These are phyloP conservation scores for Drosophila repleta DNA, from an alignment of 1,140 invertebrate genomes.

Conservation along the genomic window DNA sequence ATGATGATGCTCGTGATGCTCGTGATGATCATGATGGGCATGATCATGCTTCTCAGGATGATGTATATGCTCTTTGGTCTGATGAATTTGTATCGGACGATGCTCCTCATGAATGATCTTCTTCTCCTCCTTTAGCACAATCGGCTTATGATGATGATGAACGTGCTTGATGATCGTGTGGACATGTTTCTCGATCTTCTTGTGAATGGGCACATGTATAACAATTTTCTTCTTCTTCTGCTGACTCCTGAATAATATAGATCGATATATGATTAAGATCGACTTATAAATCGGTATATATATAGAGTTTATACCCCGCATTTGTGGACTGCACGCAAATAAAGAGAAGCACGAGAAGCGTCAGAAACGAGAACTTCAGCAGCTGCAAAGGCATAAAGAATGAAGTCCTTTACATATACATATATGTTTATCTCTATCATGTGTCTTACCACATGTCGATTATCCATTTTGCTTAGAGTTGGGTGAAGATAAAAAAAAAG, in stretches of 20 bases:
- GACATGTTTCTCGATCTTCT: constrained; percentile 81
- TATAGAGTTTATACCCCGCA: constrained; percentile 54
- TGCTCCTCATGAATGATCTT: constrained; percentile 79
- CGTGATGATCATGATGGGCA: constrained; percentile 59
- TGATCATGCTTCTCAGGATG: constrained; percentile 77
- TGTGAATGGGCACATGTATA: constrained; percentile 82
- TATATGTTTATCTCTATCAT: background rate
- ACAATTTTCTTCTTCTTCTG: constrained; percentile 83
- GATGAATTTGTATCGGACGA: constrained; percentile 73
- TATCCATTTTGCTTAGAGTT: constrained; percentile 62
- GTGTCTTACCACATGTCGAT: constrained; percentile 62
- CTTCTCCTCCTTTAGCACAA: constrained; percentile 82
- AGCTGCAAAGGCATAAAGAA: constrained; percentile 40
- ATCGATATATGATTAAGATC: background rate
- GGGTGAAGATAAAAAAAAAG: constrained; percentile 21
- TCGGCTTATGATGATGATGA: constrained; percentile 83
- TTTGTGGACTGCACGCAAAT: constrained; percentile 62
- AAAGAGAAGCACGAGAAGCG: constrained; percentile 55
- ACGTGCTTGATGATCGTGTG: constrained; percentile 80
- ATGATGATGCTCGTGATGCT: constrained; percentile 50
- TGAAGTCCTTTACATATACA: background rate
- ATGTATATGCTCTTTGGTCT: constrained; percentile 78
- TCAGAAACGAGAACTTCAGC: constrained; percentile 60
- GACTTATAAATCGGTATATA: no score
- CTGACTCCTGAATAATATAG: constrained; percentile 31